These are phyloP conservation scores for Brachylomia viminalis DNA, from an alignment of 2,888 invertebrate genomes.

Conservation along the genomic window DNA sequence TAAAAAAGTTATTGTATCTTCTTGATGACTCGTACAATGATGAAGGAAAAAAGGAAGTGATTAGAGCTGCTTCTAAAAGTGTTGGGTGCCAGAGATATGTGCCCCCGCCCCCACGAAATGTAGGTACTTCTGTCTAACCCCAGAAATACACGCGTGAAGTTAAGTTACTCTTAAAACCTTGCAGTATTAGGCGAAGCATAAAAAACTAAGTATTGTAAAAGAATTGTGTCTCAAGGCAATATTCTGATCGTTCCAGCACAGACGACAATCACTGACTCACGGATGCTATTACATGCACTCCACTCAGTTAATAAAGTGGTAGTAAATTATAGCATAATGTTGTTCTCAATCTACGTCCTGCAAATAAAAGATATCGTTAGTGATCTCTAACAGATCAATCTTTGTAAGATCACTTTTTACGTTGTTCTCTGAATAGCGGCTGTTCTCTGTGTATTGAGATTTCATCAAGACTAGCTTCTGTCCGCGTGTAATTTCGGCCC, in stretches of 20 bases:
- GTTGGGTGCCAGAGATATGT: background rate
- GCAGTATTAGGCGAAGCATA: background rate
- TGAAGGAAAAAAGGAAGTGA: background rate
- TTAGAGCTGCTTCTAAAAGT: background rate
- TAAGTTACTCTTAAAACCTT: background rate
- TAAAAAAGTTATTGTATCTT: background rate
- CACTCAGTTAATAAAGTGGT: slow-evolving; percentile 43
- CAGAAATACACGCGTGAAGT: no score
- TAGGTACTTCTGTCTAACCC: background rate
- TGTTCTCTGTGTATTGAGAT: background rate
- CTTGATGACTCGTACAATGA: background rate
- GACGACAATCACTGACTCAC: slow-evolving; percentile 40
- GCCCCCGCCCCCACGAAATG: no score
- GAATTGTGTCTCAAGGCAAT: slow-evolving; percentile 33
- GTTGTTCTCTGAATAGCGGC: background rate
- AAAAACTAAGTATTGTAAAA: background rate
- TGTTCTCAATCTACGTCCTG: slow-evolving; percentile 23
- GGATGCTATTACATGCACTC: slow-evolving; percentile 51
- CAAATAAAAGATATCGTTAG: slow-evolving; percentile 26
- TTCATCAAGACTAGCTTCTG: no score
- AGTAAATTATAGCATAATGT: slow-evolving; percentile 43
- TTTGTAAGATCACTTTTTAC: slow-evolving; percentile 8
- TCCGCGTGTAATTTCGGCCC: no score
- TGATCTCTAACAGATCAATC: slow-evolving; percentile 24
- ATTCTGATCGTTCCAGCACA: slow-evolving; percentile 33